These are phyloP conservation scores for Rhynchophorus ferrugineus DNA, from an alignment of 1,140 invertebrate species.

Conservation along the genomic window DNA sequence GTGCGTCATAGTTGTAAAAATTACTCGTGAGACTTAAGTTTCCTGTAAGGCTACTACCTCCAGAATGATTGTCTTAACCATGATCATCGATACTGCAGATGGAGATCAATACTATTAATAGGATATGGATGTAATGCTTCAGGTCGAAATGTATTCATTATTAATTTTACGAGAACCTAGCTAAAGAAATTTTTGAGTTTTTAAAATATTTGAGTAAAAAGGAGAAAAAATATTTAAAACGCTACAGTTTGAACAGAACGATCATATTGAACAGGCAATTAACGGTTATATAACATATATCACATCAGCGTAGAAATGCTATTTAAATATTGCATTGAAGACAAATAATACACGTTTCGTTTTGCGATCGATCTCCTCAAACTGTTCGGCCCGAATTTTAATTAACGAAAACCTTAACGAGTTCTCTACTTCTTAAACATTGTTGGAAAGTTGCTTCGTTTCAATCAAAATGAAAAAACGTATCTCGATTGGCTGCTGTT, in stretches of 20 bases:
- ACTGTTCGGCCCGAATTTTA: neutral
- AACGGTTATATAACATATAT: too few relatives aligned
- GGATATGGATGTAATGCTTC: neutral
- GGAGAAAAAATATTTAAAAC: neutral
- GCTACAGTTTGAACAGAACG: neutral
- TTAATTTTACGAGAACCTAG: neutral
- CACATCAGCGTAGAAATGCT: too few relatives aligned
- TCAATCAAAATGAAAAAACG: neutral
- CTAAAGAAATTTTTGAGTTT: neutral
- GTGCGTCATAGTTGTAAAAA: too few relatives aligned
- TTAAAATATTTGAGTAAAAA: neutral
- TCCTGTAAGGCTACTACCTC: too few relatives aligned
- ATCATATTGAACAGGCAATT: too few relatives aligned
- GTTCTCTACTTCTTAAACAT: neutral
- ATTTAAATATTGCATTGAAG: too few relatives aligned
- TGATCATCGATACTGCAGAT: too few relatives aligned
- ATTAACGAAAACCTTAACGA: neutral
- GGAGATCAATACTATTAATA: too few relatives aligned
- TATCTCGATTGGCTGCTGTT: slow-evolving; percentile 19
- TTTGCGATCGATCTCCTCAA: neutral
- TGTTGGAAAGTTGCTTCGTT: neutral
- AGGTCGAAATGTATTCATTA: neutral
- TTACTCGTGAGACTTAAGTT: too few relatives aligned
- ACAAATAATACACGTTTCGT: too few relatives aligned
- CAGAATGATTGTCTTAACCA: too few relatives aligned